Evolutionary conservation across 2,113 vertebrate genomes (phyloP).

Genomic region (Muntiacus muntjak): DNA sequence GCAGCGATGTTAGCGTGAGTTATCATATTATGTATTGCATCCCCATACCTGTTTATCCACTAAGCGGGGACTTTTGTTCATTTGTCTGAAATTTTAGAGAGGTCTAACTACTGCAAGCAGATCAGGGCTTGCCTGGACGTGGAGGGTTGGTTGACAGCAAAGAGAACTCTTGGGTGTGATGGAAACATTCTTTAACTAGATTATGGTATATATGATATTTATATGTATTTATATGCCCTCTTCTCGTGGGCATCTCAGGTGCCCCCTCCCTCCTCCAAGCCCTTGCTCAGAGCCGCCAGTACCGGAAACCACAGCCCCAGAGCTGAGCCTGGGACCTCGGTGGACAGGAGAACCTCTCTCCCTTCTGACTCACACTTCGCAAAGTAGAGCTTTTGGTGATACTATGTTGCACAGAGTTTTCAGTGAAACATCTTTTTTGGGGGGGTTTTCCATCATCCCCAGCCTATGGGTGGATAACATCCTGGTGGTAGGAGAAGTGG

Average conservation of each 20-base stretch:
- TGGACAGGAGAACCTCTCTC: rapidly evolving
- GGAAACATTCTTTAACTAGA: background rate
- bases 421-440: background rate
- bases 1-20: rapidly evolving
- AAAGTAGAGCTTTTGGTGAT: background rate
- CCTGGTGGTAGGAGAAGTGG: background rate
- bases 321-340: rapidly evolving
- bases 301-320: background rate
- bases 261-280: background rate
- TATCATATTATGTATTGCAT: rapidly evolving
- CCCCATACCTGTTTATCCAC: background rate
- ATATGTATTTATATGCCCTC: background rate
- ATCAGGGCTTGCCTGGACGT: rapidly evolving
- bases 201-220: background rate
- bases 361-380: no score
- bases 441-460: background rate
- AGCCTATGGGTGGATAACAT: background rate
- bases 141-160: background rate
- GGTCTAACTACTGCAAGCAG: background rate
- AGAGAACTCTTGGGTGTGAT: background rate
- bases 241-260: rapidly evolving
- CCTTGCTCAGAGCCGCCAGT: background rate
- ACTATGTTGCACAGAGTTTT: background rate
- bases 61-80: background rate
- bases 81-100: background rate